Conservation (phyloP, 2,113 vertebrate species). For the Rattus rattus region DNA sequence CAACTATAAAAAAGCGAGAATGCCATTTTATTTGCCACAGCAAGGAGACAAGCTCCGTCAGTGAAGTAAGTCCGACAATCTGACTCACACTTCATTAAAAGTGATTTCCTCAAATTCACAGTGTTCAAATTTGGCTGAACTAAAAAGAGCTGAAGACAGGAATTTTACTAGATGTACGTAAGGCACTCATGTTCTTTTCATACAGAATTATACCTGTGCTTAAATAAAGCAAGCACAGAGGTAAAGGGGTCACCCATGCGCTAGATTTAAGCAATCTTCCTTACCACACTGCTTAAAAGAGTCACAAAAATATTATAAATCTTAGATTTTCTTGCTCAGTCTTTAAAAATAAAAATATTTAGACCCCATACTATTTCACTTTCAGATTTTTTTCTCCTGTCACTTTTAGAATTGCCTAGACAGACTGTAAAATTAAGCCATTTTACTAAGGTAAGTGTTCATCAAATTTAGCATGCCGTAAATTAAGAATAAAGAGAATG, state of each 20-base stretch:
- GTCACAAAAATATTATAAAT: conserved; percentile 5
- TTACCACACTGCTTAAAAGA: neutral
- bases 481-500: neutral
- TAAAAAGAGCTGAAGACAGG: conserved; percentile 43
- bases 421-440: neutral
- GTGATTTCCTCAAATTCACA: conserved; percentile 68
- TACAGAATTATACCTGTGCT: neutral
- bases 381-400: neutral
- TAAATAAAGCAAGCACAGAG: conserved; percentile 4
- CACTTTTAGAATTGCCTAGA: conserved; percentile 27
- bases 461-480: neutral
- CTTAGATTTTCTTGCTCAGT: conserved; percentile 41
- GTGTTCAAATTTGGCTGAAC: conserved; percentile 66
- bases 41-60: conserved; percentile 40
- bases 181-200: conserved; percentile 18
- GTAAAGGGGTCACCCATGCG: neutral
- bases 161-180: conserved; percentile 39
- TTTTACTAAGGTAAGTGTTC: conserved; percentile 21
- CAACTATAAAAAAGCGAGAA: conserved; percentile 57
- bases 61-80: conserved; percentile 63
- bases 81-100: conserved; percentile 72
- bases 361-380: neutral
- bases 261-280: neutral
- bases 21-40: conserved; percentile 73
- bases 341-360: neutral